Percentiles rank a stretch among this genome's conserved stretches.
Conservation (phyloP, 1,140 invertebrate genomes). For the Vanessa atalanta region DNA sequence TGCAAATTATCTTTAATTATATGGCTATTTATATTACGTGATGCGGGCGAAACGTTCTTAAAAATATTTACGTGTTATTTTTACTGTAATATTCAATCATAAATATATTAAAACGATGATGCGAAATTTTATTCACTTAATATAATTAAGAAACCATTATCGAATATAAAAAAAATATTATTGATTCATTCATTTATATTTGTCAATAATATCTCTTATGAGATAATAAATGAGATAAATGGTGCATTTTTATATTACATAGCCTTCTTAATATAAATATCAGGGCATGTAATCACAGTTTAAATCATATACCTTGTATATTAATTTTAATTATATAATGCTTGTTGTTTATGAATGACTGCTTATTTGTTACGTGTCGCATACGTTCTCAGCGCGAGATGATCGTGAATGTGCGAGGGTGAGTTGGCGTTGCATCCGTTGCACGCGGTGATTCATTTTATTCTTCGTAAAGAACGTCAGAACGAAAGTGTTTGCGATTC, state of each 20-base stretch:
- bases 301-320: not conserved
- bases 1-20: constrained; percentile 26
- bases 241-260: too few species aligned
- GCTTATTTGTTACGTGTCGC: constrained; percentile 53
- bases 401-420: constrained; percentile 42
- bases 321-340: constrained; percentile 43
- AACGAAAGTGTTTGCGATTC: constrained; percentile 27
- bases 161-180: not conserved
- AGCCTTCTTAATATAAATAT: not conserved
- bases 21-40: constrained; percentile 23
- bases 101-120: not conserved
- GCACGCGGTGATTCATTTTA: constrained; percentile 50
- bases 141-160: not conserved
- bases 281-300: not conserved
- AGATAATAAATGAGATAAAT: not conserved
- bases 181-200: not conserved
- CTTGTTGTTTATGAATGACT: constrained; percentile 66
- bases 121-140: not conserved
- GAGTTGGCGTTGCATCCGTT: constrained; percentile 52
- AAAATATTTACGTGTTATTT: not conserved
- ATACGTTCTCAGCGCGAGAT: constrained; percentile 39
- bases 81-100: not conserved
- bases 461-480: constrained; percentile 33
- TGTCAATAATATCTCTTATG: not conserved
- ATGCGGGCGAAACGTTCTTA: not conserved